Evolutionary conservation across 2,113 vertebrate genomes (phyloP).

Genomic region (Clarias magur): DNA sequence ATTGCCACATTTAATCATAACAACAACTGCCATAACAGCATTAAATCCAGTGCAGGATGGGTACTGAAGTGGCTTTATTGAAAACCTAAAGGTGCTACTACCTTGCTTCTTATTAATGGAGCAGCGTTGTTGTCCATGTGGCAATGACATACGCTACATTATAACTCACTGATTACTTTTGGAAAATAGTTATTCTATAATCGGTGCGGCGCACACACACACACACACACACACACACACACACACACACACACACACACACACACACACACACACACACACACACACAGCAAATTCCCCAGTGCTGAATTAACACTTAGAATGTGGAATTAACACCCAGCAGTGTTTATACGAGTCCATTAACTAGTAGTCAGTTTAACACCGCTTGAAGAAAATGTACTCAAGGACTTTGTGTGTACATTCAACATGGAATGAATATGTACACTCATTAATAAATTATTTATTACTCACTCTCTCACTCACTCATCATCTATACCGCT

Average conservation of each 20-base stretch:
- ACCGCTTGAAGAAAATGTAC: neutral
- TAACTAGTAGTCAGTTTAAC: neutral
- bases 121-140: neutral
- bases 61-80: conserved; percentile 1
- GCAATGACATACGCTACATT: neutral
- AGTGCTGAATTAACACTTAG: neutral
- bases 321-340: too few species aligned
- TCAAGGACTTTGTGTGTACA: neutral
- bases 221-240: neutral
- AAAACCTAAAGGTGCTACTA: neutral
- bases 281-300: neutral
- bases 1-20: conserved; percentile 30
- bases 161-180: conserved; percentile 4
- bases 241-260: too few species aligned
- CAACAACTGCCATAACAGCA: conserved; percentile 1
- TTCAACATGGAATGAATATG: neutral
- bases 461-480: too few species aligned
- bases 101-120: neutral
- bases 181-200: neutral
- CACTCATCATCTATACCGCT: too few species aligned
- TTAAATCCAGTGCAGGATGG: conserved; percentile 16
- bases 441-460: neutral
- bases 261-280: too few species aligned
- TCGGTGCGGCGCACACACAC: neutral
- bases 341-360: neutral